Conservation (phyloP, 2,797 vertebrate genomes). For the Rallus crepitans region DNA sequence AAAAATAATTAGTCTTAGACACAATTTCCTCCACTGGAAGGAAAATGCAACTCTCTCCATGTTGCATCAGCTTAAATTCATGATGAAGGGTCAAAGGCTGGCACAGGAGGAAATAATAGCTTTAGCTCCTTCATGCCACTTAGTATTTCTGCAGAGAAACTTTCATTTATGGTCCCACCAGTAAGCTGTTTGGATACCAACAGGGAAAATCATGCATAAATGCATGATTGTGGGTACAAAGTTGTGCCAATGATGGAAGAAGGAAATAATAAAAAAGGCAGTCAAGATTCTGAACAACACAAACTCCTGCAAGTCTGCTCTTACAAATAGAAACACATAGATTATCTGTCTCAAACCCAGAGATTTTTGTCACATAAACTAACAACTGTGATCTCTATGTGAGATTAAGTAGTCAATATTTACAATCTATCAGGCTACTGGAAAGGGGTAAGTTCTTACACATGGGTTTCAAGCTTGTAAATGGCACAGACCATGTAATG, state of each 20-base stretch:
- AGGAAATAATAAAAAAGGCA: neutral
- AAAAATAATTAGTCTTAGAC: neutral
- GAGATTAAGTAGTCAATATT: neutral
- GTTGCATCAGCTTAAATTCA: neutral
- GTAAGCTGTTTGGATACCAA: neutral
- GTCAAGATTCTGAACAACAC: neutral
- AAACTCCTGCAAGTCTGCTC: neutral
- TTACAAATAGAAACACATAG: neutral
- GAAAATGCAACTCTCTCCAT: neutral
- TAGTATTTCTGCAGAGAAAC: neutral
- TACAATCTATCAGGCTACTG: neutral
- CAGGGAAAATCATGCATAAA: neutral
- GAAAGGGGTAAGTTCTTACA: neutral
- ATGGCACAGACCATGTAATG: neutral
- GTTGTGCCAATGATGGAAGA: neutral
- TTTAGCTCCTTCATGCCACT: neutral
- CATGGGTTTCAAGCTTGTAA: neutral
- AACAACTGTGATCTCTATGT: neutral
- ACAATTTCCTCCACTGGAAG: neutral
- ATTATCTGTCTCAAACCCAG: neutral
- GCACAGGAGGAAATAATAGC: neutral
- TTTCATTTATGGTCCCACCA: neutral
- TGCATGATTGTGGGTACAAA: neutral
- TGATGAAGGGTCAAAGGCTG: neutral
- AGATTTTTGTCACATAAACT: neutral